Conservation (phyloP, 2,797 vertebrate genomes). For the Perodicticus potto region DNA sequence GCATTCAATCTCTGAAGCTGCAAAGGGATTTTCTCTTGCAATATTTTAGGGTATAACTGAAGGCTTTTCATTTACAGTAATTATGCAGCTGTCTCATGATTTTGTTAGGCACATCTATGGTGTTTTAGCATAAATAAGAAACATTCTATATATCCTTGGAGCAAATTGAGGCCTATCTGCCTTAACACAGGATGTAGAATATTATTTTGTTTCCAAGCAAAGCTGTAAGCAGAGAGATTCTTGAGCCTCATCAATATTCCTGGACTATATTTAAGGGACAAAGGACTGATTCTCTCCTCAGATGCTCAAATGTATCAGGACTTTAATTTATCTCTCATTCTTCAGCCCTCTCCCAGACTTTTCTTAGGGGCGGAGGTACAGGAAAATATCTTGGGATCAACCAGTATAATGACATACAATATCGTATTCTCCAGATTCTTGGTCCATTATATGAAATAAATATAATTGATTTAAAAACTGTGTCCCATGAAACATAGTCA, state of each 20-base stretch:
- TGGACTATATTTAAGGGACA: neutral
- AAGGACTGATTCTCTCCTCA: neutral
- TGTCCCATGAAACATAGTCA: neutral
- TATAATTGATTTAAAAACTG: neutral
- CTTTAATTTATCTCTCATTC: neutral
- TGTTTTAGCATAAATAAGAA: neutral
- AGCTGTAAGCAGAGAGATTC: neutral
- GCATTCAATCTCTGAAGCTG: constrained; percentile 48
- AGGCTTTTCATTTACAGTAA: constrained; percentile 46
- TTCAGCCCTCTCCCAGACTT: neutral
- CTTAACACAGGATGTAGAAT: neutral
- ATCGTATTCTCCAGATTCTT: neutral
- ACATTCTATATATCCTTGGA: neutral
- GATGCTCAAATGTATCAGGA: neutral
- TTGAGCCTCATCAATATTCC: neutral
- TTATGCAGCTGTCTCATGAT: constrained; percentile 73
- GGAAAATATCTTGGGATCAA: neutral
- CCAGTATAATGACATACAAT: neutral
- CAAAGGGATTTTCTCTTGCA: neutral
- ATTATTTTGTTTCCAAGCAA: neutral
- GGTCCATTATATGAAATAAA: neutral
- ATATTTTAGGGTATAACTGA: constrained; percentile 7
- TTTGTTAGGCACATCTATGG: neutral
- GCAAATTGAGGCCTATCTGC: neutral
- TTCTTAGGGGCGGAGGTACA: neutral